Evolutionary conservation across 2,113 vertebrate genomes (phyloP).

Genomic region (Phalacrocorax brasilianus): DNA sequence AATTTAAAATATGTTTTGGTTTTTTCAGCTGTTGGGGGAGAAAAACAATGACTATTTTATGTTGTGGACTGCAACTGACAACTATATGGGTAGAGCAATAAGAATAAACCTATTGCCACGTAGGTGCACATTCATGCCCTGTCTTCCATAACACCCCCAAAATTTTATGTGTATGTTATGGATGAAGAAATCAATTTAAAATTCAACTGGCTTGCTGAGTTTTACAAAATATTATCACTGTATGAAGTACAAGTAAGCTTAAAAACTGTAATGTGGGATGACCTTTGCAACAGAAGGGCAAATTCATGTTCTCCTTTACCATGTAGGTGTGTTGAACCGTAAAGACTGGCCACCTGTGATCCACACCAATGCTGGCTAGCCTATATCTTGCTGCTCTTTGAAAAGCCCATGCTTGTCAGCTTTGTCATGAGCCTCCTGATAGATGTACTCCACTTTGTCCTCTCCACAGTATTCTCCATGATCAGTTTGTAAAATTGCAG

Average conservation of each 20-base stretch:
- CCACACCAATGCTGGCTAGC: neutral
- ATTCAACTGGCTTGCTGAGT: neutral
- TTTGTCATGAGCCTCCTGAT: neutral
- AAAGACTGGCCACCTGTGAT: neutral
- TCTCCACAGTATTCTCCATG: neutral
- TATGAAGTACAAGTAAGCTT: neutral
- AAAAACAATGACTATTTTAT: neutral
- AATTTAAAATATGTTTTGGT: neutral
- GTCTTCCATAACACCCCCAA: neutral
- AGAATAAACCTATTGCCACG: neutral
- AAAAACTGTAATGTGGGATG: neutral
- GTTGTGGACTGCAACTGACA: neutral
- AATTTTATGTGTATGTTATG: neutral
- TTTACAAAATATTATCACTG: neutral
- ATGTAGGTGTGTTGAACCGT: neutral
- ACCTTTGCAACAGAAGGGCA: neutral
- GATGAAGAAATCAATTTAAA: neutral
- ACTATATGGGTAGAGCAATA: neutral
- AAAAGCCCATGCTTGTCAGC: neutral
- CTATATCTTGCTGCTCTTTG: neutral
- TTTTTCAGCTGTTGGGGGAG: neutral
- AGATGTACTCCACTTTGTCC: neutral
- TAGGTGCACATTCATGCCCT: neutral
- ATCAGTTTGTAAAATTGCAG: neutral
- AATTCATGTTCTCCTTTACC: neutral